Evolutionary conservation across 2,888 invertebrate species (phyloP).

Genomic region (Apodemia hepburni): DNA sequence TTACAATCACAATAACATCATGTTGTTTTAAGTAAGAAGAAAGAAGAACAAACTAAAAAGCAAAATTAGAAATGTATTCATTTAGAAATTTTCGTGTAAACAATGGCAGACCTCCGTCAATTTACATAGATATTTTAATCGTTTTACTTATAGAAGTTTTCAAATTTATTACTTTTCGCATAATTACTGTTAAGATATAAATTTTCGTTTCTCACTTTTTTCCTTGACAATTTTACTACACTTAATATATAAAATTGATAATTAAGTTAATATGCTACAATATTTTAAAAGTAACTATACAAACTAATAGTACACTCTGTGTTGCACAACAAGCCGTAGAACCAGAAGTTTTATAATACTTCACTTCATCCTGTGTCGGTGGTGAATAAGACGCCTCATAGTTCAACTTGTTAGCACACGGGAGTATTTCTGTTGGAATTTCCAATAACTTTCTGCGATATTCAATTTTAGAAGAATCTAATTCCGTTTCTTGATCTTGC

Average conservation of each 20-base stretch:
- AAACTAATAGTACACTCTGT: constrained; percentile 36
- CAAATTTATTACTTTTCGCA: not conserved
- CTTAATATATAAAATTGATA: not conserved
- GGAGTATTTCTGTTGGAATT: constrained; percentile 59
- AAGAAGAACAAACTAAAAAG: too few species aligned
- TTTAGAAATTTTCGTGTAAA: too few species aligned
- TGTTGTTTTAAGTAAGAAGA: too few species aligned
- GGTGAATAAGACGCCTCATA: constrained; percentile 61
- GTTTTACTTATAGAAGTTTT: too few species aligned
- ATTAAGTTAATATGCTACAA: constrained; percentile 41
- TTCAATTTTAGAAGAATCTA: constrained; percentile 52
- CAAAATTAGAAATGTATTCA: too few species aligned
- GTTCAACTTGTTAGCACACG: constrained; percentile 59
- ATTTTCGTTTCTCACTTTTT: not conserved
- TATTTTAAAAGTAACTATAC: constrained; percentile 34
- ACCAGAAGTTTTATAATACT: constrained; percentile 62
- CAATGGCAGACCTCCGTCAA: too few species aligned
- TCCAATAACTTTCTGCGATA: constrained; percentile 58
- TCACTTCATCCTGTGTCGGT: constrained; percentile 71
- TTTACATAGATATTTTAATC: too few species aligned
- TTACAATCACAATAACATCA: too few species aligned
- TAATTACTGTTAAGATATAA: not conserved
- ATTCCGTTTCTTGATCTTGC: constrained; percentile 61
- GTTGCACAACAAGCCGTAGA: constrained; percentile 36
- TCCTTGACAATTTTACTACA: not conserved